phyloP scores from a whole-genome alignment of 2,113 vertebrate genomes.

The Otocyon megalotis region DNA sequence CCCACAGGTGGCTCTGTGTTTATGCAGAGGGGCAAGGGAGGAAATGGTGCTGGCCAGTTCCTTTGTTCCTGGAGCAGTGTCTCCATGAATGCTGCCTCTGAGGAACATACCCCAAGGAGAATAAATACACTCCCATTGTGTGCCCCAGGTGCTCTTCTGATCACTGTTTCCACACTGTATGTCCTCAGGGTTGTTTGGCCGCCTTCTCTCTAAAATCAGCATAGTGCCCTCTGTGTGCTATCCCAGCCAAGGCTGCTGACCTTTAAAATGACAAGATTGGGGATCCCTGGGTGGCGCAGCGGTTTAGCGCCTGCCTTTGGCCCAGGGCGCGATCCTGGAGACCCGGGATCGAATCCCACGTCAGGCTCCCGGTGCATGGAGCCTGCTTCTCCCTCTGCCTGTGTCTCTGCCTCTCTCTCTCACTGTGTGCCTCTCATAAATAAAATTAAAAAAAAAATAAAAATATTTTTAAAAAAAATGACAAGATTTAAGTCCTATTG shows the following conservation, averaged over 20 bases:
- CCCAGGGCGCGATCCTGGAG: too few relatives aligned
- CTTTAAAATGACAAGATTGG: background rate
- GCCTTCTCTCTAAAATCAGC: background rate
- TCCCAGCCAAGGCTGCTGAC: background rate
- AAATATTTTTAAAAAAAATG: too few relatives aligned
- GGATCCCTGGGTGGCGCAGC: too few relatives aligned
- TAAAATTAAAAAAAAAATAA: too few relatives aligned
- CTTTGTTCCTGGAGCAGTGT: background rate
- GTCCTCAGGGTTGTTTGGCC: background rate
- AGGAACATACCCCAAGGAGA: background rate
- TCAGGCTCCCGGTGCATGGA: too few relatives aligned
- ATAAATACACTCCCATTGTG: background rate
- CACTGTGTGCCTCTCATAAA: too few relatives aligned
- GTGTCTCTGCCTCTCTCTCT: too few relatives aligned
- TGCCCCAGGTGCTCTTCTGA: background rate
- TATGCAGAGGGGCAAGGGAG: background rate
- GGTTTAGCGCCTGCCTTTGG: too few relatives aligned
- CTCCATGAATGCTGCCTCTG: background rate
- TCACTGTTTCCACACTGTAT: background rate
- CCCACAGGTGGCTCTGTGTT: background rate
- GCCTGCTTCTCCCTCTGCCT: too few relatives aligned
- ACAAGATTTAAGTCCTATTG: background rate
- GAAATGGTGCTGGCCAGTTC: background rate
- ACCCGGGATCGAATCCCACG: too few relatives aligned
- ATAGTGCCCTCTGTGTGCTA: background rate